A percentile compares a stretch with the other conserved stretches of the same genome.
phyloP scores from a whole-genome alignment of 1,140 invertebrate genomes.

The Achroia grisella region DNA sequence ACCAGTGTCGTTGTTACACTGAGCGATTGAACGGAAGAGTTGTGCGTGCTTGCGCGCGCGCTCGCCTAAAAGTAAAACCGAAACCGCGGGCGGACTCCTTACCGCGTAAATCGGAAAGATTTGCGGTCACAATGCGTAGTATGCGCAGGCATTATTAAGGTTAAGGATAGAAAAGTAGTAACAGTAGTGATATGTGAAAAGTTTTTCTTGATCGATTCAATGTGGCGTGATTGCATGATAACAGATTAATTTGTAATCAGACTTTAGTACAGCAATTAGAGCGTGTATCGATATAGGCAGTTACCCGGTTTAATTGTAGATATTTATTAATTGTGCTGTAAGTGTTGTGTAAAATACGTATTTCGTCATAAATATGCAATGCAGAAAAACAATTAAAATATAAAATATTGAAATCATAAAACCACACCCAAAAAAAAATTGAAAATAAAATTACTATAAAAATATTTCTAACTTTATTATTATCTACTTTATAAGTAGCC shows the following conservation, averaged over 20 bases:
- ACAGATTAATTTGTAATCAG: slow-evolving; percentile 3
- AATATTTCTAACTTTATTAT: too few species aligned
- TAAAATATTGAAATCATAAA: too few species aligned
- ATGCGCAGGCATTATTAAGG: slow-evolving; percentile 41
- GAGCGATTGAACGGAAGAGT: slow-evolving; percentile 51
- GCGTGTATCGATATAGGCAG: not conserved
- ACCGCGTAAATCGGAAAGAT: slow-evolving; percentile 42
- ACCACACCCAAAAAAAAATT: too few species aligned
- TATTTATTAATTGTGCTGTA: too few species aligned
- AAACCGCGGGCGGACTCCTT: slow-evolving; percentile 33
- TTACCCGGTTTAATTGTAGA: too few species aligned
- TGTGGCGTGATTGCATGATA: slow-evolving; percentile 29
- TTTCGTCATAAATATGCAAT: too few species aligned
- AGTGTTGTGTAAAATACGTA: too few species aligned
- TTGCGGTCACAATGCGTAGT: slow-evolving; percentile 25
- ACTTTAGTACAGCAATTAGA: slow-evolving; percentile 13
- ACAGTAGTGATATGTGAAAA: slow-evolving; percentile 32
- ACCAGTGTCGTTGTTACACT: slow-evolving; percentile 59
- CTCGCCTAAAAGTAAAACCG: slow-evolving; percentile 50
- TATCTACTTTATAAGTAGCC: too few species aligned
- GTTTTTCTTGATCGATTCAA: slow-evolving; percentile 44
- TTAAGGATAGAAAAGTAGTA: slow-evolving; percentile 53
- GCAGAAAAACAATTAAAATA: too few species aligned
- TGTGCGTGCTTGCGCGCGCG: slow-evolving; percentile 47
- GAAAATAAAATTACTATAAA: too few species aligned